phyloP scores from a whole-genome alignment of 2,113 vertebrate species.

The Apteryx mantelli region DNA sequence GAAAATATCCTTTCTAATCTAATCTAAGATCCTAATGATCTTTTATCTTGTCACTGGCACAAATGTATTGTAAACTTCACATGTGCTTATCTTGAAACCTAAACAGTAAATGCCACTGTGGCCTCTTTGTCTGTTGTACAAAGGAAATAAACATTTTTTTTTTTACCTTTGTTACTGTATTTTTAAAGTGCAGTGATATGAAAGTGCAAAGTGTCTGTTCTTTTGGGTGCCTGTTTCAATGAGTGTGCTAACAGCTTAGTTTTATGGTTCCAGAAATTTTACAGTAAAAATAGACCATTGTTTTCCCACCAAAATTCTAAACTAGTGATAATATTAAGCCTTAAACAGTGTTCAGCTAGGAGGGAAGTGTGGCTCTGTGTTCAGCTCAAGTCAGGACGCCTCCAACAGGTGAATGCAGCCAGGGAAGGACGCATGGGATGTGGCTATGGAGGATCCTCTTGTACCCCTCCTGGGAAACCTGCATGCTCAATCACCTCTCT shows the following conservation, averaged over 20 bases:
- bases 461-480: too few relatives aligned
- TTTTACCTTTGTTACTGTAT: neutral
- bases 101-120: conserved; percentile 15
- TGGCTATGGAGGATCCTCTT: too few relatives aligned
- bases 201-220: neutral
- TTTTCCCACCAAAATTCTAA: conserved; percentile 21
- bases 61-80: neutral
- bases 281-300: conserved; percentile 18
- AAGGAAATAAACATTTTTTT: conserved; percentile 25
- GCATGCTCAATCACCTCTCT: too few relatives aligned
- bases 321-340: neutral
- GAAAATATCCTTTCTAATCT: neutral
- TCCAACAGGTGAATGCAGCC: too few relatives aligned
- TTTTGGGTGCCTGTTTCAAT: neutral
- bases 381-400: too few relatives aligned
- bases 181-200: neutral
- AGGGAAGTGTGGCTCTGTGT: neutral
- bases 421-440: too few relatives aligned
- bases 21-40: neutral
- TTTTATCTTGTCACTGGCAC: neutral
- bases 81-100: conserved; percentile 3
- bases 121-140: conserved; percentile 26
- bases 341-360: neutral
- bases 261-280: neutral
- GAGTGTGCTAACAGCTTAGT: neutral